Evolutionary conservation across 1,140 invertebrate genomes (phyloP), one percentile per base, ranked within the genome.

Genomic region (Orchestia grillus): DNA sequence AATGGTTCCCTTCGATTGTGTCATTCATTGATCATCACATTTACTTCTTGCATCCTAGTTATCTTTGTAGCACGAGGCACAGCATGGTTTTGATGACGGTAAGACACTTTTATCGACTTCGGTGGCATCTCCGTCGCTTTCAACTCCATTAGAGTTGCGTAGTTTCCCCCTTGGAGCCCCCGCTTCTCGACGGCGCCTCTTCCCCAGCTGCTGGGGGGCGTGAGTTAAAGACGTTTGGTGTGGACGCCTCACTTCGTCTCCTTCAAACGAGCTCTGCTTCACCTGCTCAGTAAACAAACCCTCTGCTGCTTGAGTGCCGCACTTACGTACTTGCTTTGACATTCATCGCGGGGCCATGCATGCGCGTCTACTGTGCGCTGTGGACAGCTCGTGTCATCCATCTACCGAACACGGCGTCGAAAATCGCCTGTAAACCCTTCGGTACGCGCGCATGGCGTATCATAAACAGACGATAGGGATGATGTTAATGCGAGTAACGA

Each of bases 221-320:
- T 77, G 62, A 77, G 88, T 90, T 90, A 90, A 90, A 90, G 88
- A 90, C 88, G 88, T 44, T 42, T 90, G 41, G 88, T 44, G n/a
- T 41, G n/a, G 41, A 42, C 88, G 88, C 88, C 88, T 44, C 88
- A 44, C 41, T 90, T 42, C 43, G 88, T 90, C 88, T 41, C 62
- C 62, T 77, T 77, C 62, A 77, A 77, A 77, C 62, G 62, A 77
- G 11, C 62, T 77, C 62, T 77, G 43, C 88, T 41, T 90, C 88
- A 90, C 88, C 88, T 90, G 88, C 43, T 90, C 88, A 90, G 88
- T 90, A 90, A 90, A 90, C 88, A 90, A 90, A 90, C 88, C 41
- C 88, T 44, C 88, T 8, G 88, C 88, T 90, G n/a, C 88, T 90
- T 90, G 88, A 90, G 88, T 90, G 88, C 88, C 41, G 4, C 88